phyloP scores from a whole-genome alignment of 2,113 vertebrate species.

The Cariama cristata region DNA sequence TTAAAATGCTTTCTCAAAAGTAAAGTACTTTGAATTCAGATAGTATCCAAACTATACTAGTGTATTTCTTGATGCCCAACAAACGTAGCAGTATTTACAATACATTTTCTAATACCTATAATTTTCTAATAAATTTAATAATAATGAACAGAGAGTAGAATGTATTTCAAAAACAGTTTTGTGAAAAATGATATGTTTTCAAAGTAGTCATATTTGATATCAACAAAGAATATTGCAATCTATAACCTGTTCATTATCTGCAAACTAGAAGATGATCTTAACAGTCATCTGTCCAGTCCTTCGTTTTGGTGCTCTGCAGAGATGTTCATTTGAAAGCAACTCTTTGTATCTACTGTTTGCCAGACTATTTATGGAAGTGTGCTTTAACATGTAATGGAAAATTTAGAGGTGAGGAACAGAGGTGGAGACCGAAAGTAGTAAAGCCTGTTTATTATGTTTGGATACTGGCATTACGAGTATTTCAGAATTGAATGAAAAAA shows the following conservation, averaged over 20 bases:
- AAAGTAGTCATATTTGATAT: background rate
- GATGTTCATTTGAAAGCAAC: background rate
- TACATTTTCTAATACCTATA: background rate
- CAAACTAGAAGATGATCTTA: background rate
- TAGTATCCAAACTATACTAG: background rate
- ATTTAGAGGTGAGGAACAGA: background rate
- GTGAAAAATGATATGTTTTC: background rate
- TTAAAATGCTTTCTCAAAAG: background rate
- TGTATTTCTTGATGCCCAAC: background rate
- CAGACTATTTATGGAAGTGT: background rate
- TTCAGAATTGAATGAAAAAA: background rate
- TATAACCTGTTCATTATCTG: background rate
- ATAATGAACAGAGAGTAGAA: background rate
- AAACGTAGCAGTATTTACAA: background rate
- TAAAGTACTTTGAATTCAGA: background rate
- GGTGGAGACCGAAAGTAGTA: background rate
- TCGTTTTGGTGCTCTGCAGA: background rate
- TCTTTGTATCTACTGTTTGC: background rate
- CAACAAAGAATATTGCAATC: background rate
- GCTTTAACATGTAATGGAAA: background rate
- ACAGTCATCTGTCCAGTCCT: background rate
- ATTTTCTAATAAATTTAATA: background rate
- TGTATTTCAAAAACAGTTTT: background rate
- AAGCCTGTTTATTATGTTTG: background rate
- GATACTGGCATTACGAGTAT: background rate